phyloP scores from a whole-genome alignment of 2,113 vertebrate species.

The Notothenia coriiceps region DNA sequence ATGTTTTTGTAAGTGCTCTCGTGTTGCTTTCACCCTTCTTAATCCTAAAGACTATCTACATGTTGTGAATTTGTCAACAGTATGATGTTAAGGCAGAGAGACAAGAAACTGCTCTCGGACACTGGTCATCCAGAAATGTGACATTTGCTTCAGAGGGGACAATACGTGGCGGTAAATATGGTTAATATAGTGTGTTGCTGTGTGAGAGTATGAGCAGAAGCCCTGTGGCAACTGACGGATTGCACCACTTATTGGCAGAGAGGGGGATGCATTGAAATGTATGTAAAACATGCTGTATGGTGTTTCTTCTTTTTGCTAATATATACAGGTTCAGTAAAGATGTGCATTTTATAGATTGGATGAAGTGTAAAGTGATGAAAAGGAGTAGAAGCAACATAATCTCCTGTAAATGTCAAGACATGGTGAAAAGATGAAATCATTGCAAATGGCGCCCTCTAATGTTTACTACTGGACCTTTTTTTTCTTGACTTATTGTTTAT shows the following conservation, averaged over 20 bases:
- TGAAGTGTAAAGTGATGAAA: conserved; percentile 7
- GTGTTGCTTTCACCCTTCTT: conserved; percentile 5
- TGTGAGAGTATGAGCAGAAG: conserved; percentile 42
- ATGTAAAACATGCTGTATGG: conserved; percentile 26
- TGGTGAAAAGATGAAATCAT: conserved; percentile 23
- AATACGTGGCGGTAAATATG: conserved; percentile 29
- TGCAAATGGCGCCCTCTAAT: conserved; percentile 63
- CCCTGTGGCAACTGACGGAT: conserved; percentile 57
- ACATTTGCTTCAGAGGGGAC: conserved; percentile 7
- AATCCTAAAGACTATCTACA: neutral
- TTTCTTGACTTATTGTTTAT: conserved; percentile 12
- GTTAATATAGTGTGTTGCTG: conserved; percentile 36
- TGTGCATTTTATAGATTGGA: conserved; percentile 17
- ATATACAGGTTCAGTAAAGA: conserved; percentile 15
- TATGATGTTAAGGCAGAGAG: neutral
- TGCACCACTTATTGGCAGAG: conserved; percentile 58
- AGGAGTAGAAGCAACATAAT: conserved; percentile 9
- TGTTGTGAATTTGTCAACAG: neutral
- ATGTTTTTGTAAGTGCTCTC: conserved; percentile 17
- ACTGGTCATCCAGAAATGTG: conserved; percentile 12
- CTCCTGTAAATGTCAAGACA: conserved; percentile 3
- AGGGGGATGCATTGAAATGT: conserved; percentile 46
- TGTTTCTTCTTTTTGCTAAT: neutral
- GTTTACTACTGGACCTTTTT: conserved; percentile 65
- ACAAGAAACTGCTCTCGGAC: conserved; percentile 16